Evolutionary conservation across 2,113 vertebrate species (phyloP).

Genomic region (Azemiops feae): DNA sequence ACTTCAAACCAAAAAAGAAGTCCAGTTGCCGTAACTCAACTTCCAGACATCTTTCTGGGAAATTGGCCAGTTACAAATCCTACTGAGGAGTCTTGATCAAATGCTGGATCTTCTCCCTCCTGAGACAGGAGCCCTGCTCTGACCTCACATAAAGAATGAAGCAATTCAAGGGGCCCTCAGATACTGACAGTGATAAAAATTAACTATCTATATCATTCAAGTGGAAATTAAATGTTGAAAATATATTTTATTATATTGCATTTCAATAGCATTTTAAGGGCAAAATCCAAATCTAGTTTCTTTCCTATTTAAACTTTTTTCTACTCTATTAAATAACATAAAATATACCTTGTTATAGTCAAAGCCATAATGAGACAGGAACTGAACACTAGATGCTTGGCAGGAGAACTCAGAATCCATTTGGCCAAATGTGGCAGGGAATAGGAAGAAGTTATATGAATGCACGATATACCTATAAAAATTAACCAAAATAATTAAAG

Average conservation of each 20-base stretch:
- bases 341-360: constrained; percentile 74
- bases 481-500: constrained; percentile 16
- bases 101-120: neutral
- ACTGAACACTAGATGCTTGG: constrained; percentile 71
- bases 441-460: constrained; percentile 76
- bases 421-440: constrained; percentile 68
- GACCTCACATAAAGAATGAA: neutral
- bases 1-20: neutral
- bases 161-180: neutral
- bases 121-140: neutral
- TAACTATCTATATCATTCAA: neutral
- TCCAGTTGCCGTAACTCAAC: neutral
- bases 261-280: neutral
- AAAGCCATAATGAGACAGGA: constrained; percentile 73
- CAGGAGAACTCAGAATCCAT: constrained; percentile 68
- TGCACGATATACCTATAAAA: constrained; percentile 68
- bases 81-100: neutral
- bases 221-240: neutral
- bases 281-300: neutral
- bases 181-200: neutral
- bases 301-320: neutral
- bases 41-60: neutral
- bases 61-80: neutral
- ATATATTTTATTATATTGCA: neutral
- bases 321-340: neutral